A percentile compares a stretch with the other conserved stretches of the same genome.
Conservation (phyloP, 2,888 invertebrate species). For the Ptychoptera albimana region DNA sequence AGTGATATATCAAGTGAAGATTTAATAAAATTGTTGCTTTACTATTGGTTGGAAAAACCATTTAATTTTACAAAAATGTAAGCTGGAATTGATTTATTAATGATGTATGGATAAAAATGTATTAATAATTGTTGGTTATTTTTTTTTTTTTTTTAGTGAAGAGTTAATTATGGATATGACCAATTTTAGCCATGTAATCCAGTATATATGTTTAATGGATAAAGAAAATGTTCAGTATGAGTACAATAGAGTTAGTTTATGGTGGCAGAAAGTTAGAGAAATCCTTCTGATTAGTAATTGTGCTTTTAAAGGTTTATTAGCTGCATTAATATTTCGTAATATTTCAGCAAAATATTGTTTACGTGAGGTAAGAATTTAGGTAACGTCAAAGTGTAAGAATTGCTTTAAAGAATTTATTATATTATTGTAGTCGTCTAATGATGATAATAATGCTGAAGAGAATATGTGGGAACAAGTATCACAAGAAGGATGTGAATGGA, state of each 20-base stretch:
- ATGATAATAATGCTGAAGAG: conserved; percentile 31
- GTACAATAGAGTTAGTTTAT: conserved; percentile 54
- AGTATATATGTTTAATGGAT: conserved; percentile 45
- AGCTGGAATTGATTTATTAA: conserved; percentile 27
- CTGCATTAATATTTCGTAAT: conserved; percentile 67
- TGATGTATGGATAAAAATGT: background rate
- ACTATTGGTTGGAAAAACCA: conserved; percentile 52
- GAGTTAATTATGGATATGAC: conserved; percentile 41
- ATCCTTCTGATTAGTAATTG: conserved; percentile 55
- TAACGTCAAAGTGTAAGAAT: background rate
- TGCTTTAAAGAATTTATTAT: background rate
- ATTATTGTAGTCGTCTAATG: conserved; percentile 19
- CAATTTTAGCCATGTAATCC: conserved; percentile 46
- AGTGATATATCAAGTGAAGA: conserved; percentile 34
- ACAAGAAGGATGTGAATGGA: conserved; percentile 76
- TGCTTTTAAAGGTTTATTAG: conserved; percentile 62
- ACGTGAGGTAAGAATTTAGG: conserved; percentile 16
- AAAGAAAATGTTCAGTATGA: conserved; percentile 43
- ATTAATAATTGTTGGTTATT: background rate
- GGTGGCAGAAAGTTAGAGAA: conserved; percentile 70
- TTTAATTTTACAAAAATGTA: conserved; percentile 28
- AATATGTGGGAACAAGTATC: conserved; percentile 70
- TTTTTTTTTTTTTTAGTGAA: conserved; percentile 17
- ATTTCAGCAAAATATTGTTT: conserved; percentile 36
- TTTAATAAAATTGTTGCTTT: conserved; percentile 51